Percentiles rank a stretch among this genome's conserved stretches.
These are phyloP conservation scores for Operophtera brumata DNA, from an alignment of 2,888 invertebrate genomes.

Conservation along the genomic window DNA sequence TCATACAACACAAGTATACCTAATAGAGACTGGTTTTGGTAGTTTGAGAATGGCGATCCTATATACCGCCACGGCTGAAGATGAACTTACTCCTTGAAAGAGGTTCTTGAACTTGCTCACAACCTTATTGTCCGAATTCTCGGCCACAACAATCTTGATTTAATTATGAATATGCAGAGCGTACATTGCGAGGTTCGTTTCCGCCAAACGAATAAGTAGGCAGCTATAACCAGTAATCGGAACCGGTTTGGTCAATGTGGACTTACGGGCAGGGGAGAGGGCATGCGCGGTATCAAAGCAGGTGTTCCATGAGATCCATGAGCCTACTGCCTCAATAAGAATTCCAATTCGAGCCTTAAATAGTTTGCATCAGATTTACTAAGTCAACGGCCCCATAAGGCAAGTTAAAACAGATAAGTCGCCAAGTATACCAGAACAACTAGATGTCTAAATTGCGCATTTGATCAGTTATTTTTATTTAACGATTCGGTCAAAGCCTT, in stretches of 20 bases:
- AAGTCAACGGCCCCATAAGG: slow-evolving; percentile 34
- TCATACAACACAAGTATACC: neutral
- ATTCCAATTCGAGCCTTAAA: slow-evolving; percentile 69
- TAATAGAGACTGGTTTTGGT: neutral
- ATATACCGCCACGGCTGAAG: neutral
- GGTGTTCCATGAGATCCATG: slow-evolving; percentile 75
- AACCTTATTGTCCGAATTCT: slow-evolving; percentile 18
- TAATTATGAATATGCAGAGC: slow-evolving; percentile 56
- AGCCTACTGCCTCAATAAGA: slow-evolving; percentile 75
- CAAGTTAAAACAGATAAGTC: slow-evolving; percentile 8
- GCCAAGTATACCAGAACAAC: slow-evolving; percentile 1
- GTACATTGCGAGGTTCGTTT: slow-evolving; percentile 68
- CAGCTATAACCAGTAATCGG: slow-evolving; percentile 77
- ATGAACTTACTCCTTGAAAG: slow-evolving; percentile 8
- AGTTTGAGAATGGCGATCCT: neutral
- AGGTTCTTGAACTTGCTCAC: slow-evolving; percentile 19
- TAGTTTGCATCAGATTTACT: slow-evolving; percentile 62
- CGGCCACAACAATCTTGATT: slow-evolving; percentile 29
- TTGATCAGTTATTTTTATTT: slow-evolving; percentile 5
- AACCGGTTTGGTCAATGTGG: slow-evolving; percentile 78
- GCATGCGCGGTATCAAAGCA: slow-evolving; percentile 78
- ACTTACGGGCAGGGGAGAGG: slow-evolving; percentile 72
- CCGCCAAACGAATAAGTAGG: slow-evolving; percentile 77
- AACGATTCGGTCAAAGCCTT: slow-evolving; percentile 2
- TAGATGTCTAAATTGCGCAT: slow-evolving; percentile 2